Evolutionary conservation across 2,888 invertebrate species (phyloP), one percentile per base, ranked within the genome.

Genomic region (Macropis europaea): DNA sequence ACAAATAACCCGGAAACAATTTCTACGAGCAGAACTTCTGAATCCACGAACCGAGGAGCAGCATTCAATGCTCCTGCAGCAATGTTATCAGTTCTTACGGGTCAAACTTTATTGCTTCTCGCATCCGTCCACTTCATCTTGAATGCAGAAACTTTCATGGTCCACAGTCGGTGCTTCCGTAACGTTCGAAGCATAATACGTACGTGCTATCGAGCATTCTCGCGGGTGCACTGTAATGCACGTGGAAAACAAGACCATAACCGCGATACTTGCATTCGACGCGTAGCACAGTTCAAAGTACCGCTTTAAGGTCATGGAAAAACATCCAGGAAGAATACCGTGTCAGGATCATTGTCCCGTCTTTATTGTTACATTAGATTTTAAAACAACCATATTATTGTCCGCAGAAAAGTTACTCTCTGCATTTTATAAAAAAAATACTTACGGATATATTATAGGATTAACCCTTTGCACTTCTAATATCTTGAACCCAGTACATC

Each of bases 321-420:
- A 54, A 40, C 40, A 15, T 34, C 34, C 17, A 15, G 28, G 40
- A 43, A 48, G 71, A 64, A 34, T 53, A 57, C 59, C 53, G 19
- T 56, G 70, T 59, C 28, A 40, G 63, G 70, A 76, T 76, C 73
- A 72, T 67, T 71, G 79, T 71, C 70, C 79, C 73, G 75, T 63
- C 75, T 82, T 71, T 4, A 15, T 13, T 7, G n/a, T 9, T 40
- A 11, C 26, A 13, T 28, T 62, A 28, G 7, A 28, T 28, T 28
- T 7, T 28, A 7, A 28, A 28, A 7, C 28, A 28, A 28, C 28
- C 6, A 34, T 28, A 28, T 34, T 34, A n/a, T n/a, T n/a, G n/a
- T n/a, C n/a, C n/a, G n/a, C n/a, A n/a, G n/a, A n/a, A n/a, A n/a
- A n/a, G n/a, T n/a, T n/a, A n/a, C n/a, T n/a, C n/a, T n/a, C n/a